Percentiles rank a stretch among this genome's conserved stretches.
Evolutionary conservation across 1,140 invertebrate species (phyloP).

Genomic region (Drosophila triauraria): DNA sequence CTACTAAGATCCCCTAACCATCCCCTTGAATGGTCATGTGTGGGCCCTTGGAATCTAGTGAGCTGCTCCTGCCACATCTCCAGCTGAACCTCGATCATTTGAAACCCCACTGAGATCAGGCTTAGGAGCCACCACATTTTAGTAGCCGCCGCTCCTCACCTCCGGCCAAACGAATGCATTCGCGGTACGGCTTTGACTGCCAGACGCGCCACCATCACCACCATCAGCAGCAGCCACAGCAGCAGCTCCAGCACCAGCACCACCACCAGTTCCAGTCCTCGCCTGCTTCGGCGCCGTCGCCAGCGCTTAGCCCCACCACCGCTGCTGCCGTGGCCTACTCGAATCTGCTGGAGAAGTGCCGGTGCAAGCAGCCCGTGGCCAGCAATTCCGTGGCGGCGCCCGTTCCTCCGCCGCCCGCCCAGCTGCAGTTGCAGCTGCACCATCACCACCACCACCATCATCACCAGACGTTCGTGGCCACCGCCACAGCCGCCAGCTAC

Average conservation of each 20-base stretch:
- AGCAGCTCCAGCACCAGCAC: conserved; percentile 34
- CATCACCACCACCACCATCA: conserved; percentile 77
- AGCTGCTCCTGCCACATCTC: not conserved
- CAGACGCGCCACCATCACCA: conserved; percentile 74
- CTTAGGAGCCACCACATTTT: conserved; percentile 1
- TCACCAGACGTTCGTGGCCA: conserved; percentile 79
- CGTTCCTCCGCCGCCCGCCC: conserved; percentile 51
- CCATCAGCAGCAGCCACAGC: conserved; percentile 48
- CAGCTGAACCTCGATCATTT: not conserved
- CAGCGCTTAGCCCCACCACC: conserved; percentile 30
- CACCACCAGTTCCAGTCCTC: conserved; percentile 48
- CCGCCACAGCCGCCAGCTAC: conserved; percentile 68
- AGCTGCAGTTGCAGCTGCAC: conserved; percentile 68
- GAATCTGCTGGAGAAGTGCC: conserved; percentile 78
- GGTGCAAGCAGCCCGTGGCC: conserved; percentile 63
- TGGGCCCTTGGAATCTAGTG: not conserved
- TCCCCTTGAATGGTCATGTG: conserved; percentile 3
- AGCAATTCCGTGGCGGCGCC: conserved; percentile 24
- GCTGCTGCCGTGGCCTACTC: conserved; percentile 54
- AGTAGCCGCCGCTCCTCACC: conserved; percentile 17
- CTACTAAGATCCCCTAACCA: not conserved
- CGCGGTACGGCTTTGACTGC: conserved; percentile 78
- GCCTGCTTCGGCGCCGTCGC: conserved; percentile 19
- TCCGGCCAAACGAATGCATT: conserved; percentile 82
- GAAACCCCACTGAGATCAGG: not conserved